Evolutionary conservation across 2,888 invertebrate genomes (phyloP), one percentile per base, ranked within the genome.

Genomic region (Leucophora obtusa): DNA sequence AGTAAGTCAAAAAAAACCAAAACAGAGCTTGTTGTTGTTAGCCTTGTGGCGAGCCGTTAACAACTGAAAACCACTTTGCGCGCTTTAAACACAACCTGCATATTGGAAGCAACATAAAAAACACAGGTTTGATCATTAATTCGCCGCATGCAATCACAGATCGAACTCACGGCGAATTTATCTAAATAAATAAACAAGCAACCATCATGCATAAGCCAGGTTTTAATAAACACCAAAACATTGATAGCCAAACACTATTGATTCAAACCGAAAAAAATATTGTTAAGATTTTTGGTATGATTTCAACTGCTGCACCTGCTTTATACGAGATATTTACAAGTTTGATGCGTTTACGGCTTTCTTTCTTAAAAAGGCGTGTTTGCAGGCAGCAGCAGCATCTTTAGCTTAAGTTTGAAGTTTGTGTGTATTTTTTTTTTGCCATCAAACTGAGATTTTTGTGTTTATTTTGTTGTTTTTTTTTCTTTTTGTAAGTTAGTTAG

Each of bases 61-160:
- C 89, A 90, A 91, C 91, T 91, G 89, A 91, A 90, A 90, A 90
- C 90, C 88, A 89, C 90, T 91, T 90, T 89, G 86, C 88, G 86
- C 88, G 88, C 87, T 87, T 86, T 87, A 86, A 85, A 86, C 77
- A 73, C 81, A 87, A 87, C 87, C 87, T 88, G 89, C 82, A 83
- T 83, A 85, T 84, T 82, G 83, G 82, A 83, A 75, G 33, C 69
- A 88, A 68, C 51, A 50, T 63, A 43, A 50, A 53, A 47, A 74
- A 51, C 71, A 76, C 65, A 66, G 75, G 79, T 78, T 78, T 72
- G 83, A 75, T 72, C 73, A 56, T 63, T 59, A 79, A 83, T 81
- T 83, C 75, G 83, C 82, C 75, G 83, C 82, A 76, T 71, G 62
- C 70, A 73, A 73, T 73, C 76, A 79, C 72, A 73, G 71, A 77